phyloP scores from a whole-genome alignment of 2,888 invertebrate genomes.

The Scaptomyza cyrtandrae region DNA sequence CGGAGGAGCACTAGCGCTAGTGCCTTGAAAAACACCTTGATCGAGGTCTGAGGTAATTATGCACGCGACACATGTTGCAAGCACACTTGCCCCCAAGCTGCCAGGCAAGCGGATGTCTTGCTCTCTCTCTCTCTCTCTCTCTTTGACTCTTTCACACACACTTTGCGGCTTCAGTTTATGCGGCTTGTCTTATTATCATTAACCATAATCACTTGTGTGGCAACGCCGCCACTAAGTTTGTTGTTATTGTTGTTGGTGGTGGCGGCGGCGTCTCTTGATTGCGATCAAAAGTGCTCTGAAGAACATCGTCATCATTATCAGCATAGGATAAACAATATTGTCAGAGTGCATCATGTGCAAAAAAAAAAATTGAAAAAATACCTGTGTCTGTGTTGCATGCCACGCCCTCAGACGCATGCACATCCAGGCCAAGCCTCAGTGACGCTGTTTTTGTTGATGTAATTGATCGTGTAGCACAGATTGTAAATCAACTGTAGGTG shows the following conservation, averaged over 20 bases:
- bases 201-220: slow-evolving; percentile 68
- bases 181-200: slow-evolving; percentile 75
- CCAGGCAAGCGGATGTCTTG: neutral
- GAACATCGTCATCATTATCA: slow-evolving; percentile 39
- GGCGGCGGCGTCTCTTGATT: slow-evolving; percentile 64
- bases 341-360: slow-evolving; percentile 39
- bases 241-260: slow-evolving; percentile 7
- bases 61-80: slow-evolving; percentile 75
- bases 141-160: neutral
- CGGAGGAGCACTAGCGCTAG: neutral
- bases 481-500: slow-evolving; percentile 32
- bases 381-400: slow-evolving; percentile 9
- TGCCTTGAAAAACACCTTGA: slow-evolving; percentile 36
- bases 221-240: slow-evolving; percentile 34
- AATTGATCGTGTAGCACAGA: slow-evolving; percentile 55
- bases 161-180: slow-evolving; percentile 40
- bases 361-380: no score
- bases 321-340: slow-evolving; percentile 26
- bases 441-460: slow-evolving; percentile 16
- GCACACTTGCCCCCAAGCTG: slow-evolving; percentile 36
- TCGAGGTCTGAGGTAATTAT: slow-evolving; percentile 62
- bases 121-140: neutral
- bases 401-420: slow-evolving; percentile 51
- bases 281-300: slow-evolving; percentile 45
- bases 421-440: slow-evolving; percentile 30